Evolutionary conservation across 1,140 invertebrate genomes (phyloP), one percentile per base, ranked within the genome.

Genomic region (Trichogramma pretiosum): DNA sequence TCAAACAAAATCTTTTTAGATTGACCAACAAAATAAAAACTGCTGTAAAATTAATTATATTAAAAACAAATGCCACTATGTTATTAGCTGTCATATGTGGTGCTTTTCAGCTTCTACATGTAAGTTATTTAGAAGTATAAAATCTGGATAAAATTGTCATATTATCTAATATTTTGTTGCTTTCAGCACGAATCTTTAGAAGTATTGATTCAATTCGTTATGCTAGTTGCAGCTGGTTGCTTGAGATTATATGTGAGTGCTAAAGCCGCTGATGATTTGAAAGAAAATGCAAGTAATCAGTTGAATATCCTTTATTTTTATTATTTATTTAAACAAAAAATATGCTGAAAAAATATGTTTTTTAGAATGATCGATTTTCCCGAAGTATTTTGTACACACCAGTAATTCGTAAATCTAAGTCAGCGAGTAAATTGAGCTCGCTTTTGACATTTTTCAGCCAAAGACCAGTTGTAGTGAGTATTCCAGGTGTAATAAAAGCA

Each of bases 41-140:
- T 9, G 17, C 44, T 1, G 35, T 60, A 10, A 22, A 28, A 45
- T 44, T 52, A 23, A 48, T 62, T 19, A 51, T 61, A 41, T 55
- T 56, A 8, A 61, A 61, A 51, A 51, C 53, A 4, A 62, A 60
- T 22, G 38, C 39, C 19, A 42, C 52, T 2, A 63, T 65, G 60
- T 54, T 50, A 21, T 11, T 52, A 5, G 50, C 54, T 9, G 53
- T 56, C 2, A 55, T 61, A 33, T 59, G 50, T 36, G 59, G 57
- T 28, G 57, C 54, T 37, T 56, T 61, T 39, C 58, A 60, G 11
- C 36, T 67, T 8, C 40, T 65, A 32, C 24, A 52, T 16, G 63
- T 63, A 53, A 58, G 56, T 56, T 33, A n/a, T n/a, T n/a, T n/a
- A n/a, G n/a, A n/a, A n/a, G n/a, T n/a, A n/a, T n/a, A n/a, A n/a